Conservation (phyloP, 2,797 vertebrate species). For the Eutrigla gurnardus region DNA sequence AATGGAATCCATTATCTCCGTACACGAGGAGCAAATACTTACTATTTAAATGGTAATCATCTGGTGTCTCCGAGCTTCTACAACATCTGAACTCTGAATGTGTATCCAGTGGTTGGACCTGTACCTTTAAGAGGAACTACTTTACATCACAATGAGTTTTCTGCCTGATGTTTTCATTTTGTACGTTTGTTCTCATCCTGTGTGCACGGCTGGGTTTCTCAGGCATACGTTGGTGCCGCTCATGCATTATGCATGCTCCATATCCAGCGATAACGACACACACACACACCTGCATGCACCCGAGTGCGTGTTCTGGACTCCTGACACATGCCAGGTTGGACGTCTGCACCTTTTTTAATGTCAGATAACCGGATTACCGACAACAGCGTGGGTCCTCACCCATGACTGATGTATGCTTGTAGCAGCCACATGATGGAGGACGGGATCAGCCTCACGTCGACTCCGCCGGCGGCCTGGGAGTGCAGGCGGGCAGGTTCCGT, state of each 20-base stretch:
- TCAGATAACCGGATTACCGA: conserved; percentile 69
- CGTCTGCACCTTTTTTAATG: conserved; percentile 34
- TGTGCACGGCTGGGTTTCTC: conserved; percentile 14
- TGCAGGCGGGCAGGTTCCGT: conserved; percentile 11
- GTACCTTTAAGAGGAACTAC: conserved; percentile 7
- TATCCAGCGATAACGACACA: conserved; percentile 40
- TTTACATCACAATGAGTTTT: conserved; percentile 20
- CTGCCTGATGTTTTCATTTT: conserved; percentile 31
- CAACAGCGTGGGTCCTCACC: conserved; percentile 50
- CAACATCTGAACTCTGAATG: not conserved
- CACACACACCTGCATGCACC: conserved; percentile 24
- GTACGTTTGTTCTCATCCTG: conserved; percentile 24
- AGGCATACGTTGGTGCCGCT: conserved; percentile 42
- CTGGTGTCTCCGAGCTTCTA: conserved; percentile 11
- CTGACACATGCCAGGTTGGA: conserved; percentile 12
- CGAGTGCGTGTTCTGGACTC: conserved; percentile 15
- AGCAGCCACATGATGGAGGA: conserved; percentile 25
- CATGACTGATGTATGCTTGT: conserved; percentile 53
- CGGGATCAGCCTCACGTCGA: conserved; percentile 29
- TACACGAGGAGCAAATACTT: conserved; percentile 24
- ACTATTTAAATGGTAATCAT: conserved; percentile 75
- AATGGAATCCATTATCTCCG: conserved; percentile 69
- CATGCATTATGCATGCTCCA: conserved; percentile 67
- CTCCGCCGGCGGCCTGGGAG: conserved; percentile 21
- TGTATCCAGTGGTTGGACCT: not conserved